Base-by-base conservation (phyloP, 2,113 vertebrate species). In the Erpornis zantholeuca region DNA sequence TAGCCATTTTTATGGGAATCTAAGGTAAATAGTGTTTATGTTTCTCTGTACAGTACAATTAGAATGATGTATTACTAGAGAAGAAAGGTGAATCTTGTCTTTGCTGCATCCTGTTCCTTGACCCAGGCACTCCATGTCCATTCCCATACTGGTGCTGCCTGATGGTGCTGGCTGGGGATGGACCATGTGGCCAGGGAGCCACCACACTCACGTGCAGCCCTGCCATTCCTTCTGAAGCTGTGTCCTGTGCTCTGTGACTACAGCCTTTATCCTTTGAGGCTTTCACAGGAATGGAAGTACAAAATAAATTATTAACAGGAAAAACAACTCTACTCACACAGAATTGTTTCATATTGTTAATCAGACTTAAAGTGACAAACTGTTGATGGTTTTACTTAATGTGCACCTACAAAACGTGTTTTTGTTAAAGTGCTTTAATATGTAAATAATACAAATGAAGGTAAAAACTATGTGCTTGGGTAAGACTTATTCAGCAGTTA, bases 161-260 rank as follows among this genome's bases (percentile, higher is more conserved):
- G 35, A 40, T 9, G 1, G 13, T 42, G 75, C 40, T 49, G 3
- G 2, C 20, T 54, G 64, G 18, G 76, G 19, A 20, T 21, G 54
- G 50, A 9, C 24, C 27, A 16, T 0, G 0, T 57, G 50, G 25
- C 64, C 44, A 38, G 25, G 59, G 61, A 72, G 69, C 33, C 45
- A 35, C 60, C 0, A 0, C 1, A 10, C 57, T 87, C 42, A 35
- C 8, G 5, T 85, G 63, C 71, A 54, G 59, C 72, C 1, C 0
- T 75, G 83, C 33, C 79, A 35, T 11, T 69, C 27, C 49, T 27
- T 4, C 33, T 25, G 50, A 27, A 44, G 59, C 68, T 82, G 44
- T 47, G 40, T 40, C 31, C 71, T 70, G 31, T 75, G 53, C 21
- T 57, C 59, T 73, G 15, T 75, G 84, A 88, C 49, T 54, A 1